These are phyloP conservation scores for Drosophila sp. DNA, from an alignment of 1,140 invertebrate species.

Conservation along the genomic window DNA sequence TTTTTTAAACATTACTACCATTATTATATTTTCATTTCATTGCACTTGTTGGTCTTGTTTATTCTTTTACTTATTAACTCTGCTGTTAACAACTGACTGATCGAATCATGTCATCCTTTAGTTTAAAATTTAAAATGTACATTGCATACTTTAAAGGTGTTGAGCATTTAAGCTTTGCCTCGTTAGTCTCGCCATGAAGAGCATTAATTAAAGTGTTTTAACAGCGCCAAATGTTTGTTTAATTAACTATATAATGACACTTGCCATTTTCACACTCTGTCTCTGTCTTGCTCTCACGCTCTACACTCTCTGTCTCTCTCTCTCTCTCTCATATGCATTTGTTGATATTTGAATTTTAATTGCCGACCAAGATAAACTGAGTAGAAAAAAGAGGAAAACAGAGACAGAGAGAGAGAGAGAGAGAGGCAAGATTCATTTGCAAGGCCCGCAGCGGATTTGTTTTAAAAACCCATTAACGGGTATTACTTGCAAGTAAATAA, in stretches of 20 bases:
- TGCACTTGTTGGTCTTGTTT: no score
- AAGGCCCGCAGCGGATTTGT: constrained; percentile 77
- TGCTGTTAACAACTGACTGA: neutral
- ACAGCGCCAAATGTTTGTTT: constrained; percentile 75
- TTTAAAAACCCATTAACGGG: constrained; percentile 82
- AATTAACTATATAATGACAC: constrained; percentile 77
- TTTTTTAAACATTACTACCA: no score
- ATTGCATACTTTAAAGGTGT: constrained; percentile 70
- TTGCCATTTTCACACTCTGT: constrained; percentile 21
- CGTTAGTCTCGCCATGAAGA: constrained; percentile 36
- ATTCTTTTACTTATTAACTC: neutral
- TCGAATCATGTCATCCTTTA: neutral
- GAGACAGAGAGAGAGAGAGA: neutral
- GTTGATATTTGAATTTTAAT: constrained; percentile 80
- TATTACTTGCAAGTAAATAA: constrained; percentile 82
- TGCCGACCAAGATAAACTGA: constrained; percentile 47
- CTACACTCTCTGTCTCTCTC: neutral
- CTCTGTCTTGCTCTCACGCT: neutral
- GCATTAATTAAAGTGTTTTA: constrained; percentile 78
- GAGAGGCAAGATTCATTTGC: constrained; percentile 40
- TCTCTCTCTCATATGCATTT: constrained; percentile 20
- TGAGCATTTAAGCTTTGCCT: constrained; percentile 17
- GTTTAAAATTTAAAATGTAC: constrained; percentile 39
- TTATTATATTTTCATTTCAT: no score
- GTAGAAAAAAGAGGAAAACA: neutral